Base-by-base conservation (phyloP, 1,140 invertebrate species). In the Brachionus asplanchnoidis region DNA sequence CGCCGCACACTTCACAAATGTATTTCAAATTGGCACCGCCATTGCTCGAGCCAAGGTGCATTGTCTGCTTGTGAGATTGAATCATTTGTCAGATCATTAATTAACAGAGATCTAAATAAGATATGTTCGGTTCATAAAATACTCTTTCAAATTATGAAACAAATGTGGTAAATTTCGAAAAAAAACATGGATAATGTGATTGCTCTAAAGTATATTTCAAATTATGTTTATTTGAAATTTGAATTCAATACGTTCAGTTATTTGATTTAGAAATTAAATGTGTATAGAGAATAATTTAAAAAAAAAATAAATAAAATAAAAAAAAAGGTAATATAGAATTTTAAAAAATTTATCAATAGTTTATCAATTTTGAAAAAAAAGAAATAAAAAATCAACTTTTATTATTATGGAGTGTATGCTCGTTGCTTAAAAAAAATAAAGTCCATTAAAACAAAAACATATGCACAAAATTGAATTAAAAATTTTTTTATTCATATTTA, bases 71-170 rank as follows among this genome's bases (percentile, higher is more conserved):
- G 44, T 73, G 68, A 73, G 68, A 73, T 73, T 73, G 68, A 40
- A 73, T 73, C 68, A 73, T 73, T 73, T 73, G 68, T 73, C 68
- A 73, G 68, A 73, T 73, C 68, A 73, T 73, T 73, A 73, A 73
- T 40, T 17, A 56, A 56, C 50, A 36, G 53, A 60, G 53, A 60
- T 60, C 53, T 60, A 60, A 56, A 56, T 20, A 4, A 60, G 44
- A n/a, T 46, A 12, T 12, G 9, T 46, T 46, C 3, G 44, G 11
- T 46, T 46, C 2, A 23, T 26, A 60, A 60, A 20, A 9, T 2
- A 3, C 5, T 5, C 17, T 53, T 53, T 60, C 53, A 23, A 60
- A 60, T 60, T 60, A 60, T 60, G 53, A 60, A 60, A 60, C 20
- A 20, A 60, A 60, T 60, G 53, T 60, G 20, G 17, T 60, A 9